Conservation (phyloP, 2,113 vertebrate species). For the Vicugna pacos region DNA sequence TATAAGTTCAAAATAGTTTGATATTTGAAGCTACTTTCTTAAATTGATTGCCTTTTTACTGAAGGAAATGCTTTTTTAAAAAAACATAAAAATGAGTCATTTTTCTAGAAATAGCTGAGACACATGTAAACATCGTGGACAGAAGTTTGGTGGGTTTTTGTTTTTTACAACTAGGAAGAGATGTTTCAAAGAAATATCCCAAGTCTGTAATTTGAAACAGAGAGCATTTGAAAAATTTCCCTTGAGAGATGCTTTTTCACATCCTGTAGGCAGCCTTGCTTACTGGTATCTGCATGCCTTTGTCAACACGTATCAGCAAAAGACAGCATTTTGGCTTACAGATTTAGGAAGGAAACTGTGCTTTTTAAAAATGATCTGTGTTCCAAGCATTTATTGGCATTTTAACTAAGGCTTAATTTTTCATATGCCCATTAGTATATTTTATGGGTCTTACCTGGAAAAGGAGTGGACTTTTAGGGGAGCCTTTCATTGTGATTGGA, state of each 20-base stretch:
- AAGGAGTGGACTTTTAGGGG: slow-evolving; percentile 15
- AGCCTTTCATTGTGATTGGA: slow-evolving; percentile 13
- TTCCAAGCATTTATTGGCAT: slow-evolving; percentile 38
- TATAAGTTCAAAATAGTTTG: slow-evolving; percentile 52
- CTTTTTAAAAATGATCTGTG: background rate
- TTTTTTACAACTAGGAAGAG: slow-evolving; percentile 31
- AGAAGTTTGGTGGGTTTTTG: background rate
- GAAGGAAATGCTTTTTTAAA: slow-evolving; percentile 30
- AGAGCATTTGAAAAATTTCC: slow-evolving; percentile 46
- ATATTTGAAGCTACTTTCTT: slow-evolving; percentile 50
- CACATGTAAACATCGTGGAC: background rate
- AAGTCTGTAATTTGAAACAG: slow-evolving; percentile 56
- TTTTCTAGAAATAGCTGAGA: slow-evolving; percentile 58
- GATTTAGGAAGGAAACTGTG: slow-evolving; percentile 31
- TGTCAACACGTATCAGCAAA: slow-evolving; percentile 13
- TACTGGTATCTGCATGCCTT: background rate
- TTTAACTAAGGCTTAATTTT: slow-evolving; percentile 51
- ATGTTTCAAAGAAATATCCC: slow-evolving; percentile 8
- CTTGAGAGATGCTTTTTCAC: slow-evolving; percentile 19
- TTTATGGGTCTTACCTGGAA: slow-evolving; percentile 22
- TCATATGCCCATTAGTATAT: background rate
- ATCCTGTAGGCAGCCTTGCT: slow-evolving; percentile 28
- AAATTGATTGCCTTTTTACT: slow-evolving; percentile 49
- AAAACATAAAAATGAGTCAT: background rate
- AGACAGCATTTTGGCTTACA: slow-evolving; percentile 33